Percentiles rank a stretch among this genome's conserved stretches.
These are phyloP conservation scores for Rhingia rostrata DNA, from an alignment of 2,888 invertebrate genomes.

Conservation along the genomic window DNA sequence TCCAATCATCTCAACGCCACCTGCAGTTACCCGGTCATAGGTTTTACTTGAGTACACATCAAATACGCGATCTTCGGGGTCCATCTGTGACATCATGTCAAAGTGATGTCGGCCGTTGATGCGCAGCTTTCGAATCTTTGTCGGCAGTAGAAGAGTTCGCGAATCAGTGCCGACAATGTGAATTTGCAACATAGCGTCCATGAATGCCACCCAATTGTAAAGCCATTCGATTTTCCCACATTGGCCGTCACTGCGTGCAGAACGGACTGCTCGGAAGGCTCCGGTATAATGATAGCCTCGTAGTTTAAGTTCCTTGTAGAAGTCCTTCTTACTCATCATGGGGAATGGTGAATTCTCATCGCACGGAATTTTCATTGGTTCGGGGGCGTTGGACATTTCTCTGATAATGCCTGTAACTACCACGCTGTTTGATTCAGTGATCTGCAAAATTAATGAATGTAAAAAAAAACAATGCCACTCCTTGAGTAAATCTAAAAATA, in stretches of 20 bases:
- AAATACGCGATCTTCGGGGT: conserved; percentile 78
- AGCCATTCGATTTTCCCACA: conserved; percentile 86
- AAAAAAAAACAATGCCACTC: background rate
- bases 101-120: conserved; percentile 88
- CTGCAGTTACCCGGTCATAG: conserved; percentile 84
- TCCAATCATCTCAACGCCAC: conserved; percentile 91
- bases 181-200: conserved; percentile 95
- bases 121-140: conserved; percentile 87
- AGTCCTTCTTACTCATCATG: conserved; percentile 85
- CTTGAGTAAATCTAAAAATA: background rate
- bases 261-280: conserved; percentile 78
- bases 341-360: conserved; percentile 77
- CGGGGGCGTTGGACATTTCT: conserved; percentile 77
- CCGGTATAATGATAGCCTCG: conserved; percentile 87
- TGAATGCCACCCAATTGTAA: conserved; percentile 93
- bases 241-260: conserved; percentile 80
- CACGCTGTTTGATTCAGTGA: conserved; percentile 87
- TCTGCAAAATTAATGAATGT: conserved; percentile 80
- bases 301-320: conserved; percentile 88
- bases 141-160: conserved; percentile 89
- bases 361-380: conserved; percentile 69
- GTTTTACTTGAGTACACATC: conserved; percentile 80
- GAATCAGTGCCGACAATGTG: conserved; percentile 88
- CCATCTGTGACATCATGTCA: conserved; percentile 82
- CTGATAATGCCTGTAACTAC: conserved; percentile 89